Percentiles rank a stretch among this genome's conserved stretches.
Evolutionary conservation across 1,140 invertebrate species (phyloP).

Genomic region (Drosophila subpulchrella): DNA sequence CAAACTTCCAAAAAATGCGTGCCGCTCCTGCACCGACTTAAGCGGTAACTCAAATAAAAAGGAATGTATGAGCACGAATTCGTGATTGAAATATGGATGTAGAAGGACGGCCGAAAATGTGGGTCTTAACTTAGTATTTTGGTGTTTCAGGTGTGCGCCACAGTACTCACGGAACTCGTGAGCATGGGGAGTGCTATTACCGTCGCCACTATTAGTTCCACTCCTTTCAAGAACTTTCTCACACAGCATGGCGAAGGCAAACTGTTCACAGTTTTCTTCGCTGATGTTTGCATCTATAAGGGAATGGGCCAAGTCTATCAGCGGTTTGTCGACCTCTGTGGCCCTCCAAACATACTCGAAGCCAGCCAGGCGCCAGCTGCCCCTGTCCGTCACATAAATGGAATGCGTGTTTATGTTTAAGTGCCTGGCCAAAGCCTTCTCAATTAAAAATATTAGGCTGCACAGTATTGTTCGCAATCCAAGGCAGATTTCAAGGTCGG

Average conservation of each 20-base stretch:
- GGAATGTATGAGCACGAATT: constrained; percentile 92
- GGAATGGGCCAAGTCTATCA: constrained; percentile 88
- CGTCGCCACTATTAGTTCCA: neutral
- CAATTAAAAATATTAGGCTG: constrained; percentile 92
- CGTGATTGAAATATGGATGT: constrained; percentile 92
- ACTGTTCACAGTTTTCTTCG: constrained; percentile 88
- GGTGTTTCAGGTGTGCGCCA: constrained; percentile 87
- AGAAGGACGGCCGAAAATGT: constrained; percentile 87
- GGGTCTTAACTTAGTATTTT: constrained; percentile 86
- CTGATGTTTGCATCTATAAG: constrained; percentile 85
- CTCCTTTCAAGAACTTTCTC: constrained; percentile 89
- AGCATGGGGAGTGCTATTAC: constrained; percentile 85
- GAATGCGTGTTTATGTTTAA: constrained; percentile 92
- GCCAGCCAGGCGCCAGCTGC: constrained; percentile 93
- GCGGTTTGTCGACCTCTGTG: constrained; percentile 88
- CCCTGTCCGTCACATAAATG: constrained; percentile 92
- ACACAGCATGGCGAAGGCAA: constrained; percentile 91
- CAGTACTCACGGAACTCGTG: constrained; percentile 89
- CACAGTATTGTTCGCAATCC: constrained; percentile 91
- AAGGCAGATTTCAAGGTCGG: constrained; percentile 90
- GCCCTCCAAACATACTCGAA: constrained; percentile 91
- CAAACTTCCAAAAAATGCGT: constrained; percentile 90
- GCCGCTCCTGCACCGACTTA: constrained; percentile 90
- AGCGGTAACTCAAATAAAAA: constrained; percentile 92
- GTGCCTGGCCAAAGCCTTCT: constrained; percentile 90